These are phyloP conservation scores for Drosophila nr. perissopoda DNA, from an alignment of 2,888 invertebrate genomes.

Conservation along the genomic window DNA sequence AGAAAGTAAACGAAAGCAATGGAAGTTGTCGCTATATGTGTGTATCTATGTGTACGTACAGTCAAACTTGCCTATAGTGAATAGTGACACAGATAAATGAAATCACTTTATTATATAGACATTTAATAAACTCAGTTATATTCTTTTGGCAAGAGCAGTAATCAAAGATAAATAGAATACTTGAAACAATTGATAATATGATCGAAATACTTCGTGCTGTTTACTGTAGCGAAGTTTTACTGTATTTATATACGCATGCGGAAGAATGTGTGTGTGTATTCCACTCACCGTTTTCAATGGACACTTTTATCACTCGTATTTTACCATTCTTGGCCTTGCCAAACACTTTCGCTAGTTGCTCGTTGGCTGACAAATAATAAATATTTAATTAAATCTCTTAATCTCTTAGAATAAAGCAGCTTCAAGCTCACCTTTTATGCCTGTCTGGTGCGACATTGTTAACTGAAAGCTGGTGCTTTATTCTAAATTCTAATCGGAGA, in stretches of 20 bases:
- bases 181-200: background rate
- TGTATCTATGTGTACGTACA: conserved; percentile 10
- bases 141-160: background rate
- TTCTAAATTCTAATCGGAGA: conserved; percentile 40
- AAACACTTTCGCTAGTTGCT: conserved; percentile 91
- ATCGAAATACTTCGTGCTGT: background rate
- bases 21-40: conserved; percentile 16
- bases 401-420: background rate
- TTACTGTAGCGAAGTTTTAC: background rate
- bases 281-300: conserved; percentile 92
- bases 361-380: conserved; percentile 88
- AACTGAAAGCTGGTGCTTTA: conserved; percentile 26
- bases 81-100: background rate
- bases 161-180: background rate
- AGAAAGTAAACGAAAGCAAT: conserved; percentile 10
- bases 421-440: conserved; percentile 90
- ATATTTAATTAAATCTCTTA: background rate
- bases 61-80: background rate
- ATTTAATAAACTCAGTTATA: background rate
- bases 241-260: conserved; percentile 1
- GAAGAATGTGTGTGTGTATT: conserved; percentile 8
- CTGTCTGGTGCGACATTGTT: conserved; percentile 95
- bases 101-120: background rate
- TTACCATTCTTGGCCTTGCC: conserved; percentile 92
- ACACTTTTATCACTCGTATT: conserved; percentile 92